phyloP scores from a whole-genome alignment of 2,797 vertebrate species.

The Falco cherrug region DNA sequence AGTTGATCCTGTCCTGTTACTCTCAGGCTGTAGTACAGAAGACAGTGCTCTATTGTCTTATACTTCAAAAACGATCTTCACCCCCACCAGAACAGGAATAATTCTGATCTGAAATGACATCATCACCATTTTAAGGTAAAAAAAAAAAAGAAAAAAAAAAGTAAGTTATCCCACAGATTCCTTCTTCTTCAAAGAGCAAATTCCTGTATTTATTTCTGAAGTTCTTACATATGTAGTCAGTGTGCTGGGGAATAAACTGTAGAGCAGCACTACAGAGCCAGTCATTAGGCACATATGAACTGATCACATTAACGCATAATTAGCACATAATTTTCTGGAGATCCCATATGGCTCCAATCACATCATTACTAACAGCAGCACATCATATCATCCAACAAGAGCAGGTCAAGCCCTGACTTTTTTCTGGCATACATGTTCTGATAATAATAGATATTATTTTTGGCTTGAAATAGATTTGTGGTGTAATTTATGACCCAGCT shows the following conservation, averaged over 20 bases:
- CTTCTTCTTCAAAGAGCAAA: not conserved
- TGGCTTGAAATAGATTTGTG: slow-evolving; percentile 12
- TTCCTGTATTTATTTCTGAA: not conserved
- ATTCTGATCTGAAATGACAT: not conserved
- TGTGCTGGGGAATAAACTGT: not conserved
- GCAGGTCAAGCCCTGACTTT: slow-evolving; percentile 1
- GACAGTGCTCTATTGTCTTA: not conserved
- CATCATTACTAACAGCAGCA: not conserved
- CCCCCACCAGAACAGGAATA: not conserved
- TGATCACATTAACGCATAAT: not conserved
- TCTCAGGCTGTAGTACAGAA: not conserved
- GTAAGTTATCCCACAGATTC: not conserved
- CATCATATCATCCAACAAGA: not conserved
- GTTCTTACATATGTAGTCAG: accelerated
- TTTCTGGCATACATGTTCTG: not conserved
- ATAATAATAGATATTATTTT: slow-evolving; percentile 25
- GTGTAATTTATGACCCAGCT: not conserved
- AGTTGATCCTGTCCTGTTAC: not conserved
- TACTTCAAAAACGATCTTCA: not conserved
- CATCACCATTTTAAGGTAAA: not conserved
- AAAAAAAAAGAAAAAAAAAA: not conserved
- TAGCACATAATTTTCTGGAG: slow-evolving; percentile 45
- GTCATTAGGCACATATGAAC: not conserved
- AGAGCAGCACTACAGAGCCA: not conserved
- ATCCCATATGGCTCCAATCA: slow-evolving; percentile 12